A percentile compares a stretch with the other conserved stretches of the same genome.
Evolutionary conservation across 1,140 invertebrate genomes (phyloP).

Genomic region (Cotesia chilonis): DNA sequence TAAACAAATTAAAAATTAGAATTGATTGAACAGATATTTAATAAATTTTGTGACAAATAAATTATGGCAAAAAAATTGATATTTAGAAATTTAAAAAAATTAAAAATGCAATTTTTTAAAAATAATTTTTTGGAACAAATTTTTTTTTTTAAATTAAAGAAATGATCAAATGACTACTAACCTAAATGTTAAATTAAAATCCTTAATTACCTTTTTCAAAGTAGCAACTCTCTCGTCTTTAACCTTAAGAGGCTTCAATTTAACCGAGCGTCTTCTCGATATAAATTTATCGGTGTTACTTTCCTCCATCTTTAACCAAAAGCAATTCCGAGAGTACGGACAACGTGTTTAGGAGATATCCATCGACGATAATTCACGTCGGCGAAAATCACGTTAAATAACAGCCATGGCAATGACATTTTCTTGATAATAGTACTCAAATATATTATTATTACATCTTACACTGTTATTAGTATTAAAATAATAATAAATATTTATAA

Average conservation of each 20-base stretch:
- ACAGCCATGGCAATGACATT: not conserved
- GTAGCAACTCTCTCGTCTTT: slow-evolving; percentile 67
- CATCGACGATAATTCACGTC: slow-evolving; percentile 23
- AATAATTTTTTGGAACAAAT: no score
- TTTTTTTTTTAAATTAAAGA: not conserved
- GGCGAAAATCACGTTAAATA: slow-evolving; percentile 10
- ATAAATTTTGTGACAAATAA: no score
- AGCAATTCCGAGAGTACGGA: slow-evolving; percentile 15
- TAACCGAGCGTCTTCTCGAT: slow-evolving; percentile 65
- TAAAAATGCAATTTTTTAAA: no score
- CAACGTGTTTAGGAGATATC: slow-evolving; percentile 29
- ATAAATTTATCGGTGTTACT: slow-evolving; percentile 57
- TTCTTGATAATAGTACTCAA: not conserved
- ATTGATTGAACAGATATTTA: no score
- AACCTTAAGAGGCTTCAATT: slow-evolving; percentile 63
- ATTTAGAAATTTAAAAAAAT: no score
- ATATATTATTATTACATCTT: slow-evolving; percentile 4
- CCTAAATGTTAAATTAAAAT: slow-evolving; percentile 5
- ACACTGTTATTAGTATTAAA: slow-evolving; percentile 4
- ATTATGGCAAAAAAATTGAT: no score
- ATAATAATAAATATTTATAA: no score
- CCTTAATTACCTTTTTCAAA: slow-evolving; percentile 63
- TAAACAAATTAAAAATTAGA: no score
- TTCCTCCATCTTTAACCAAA: slow-evolving; percentile 65
- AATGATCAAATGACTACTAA: not conserved